phyloP scores from a whole-genome alignment of 1,140 invertebrate species.

The Venustaconcha ellipsiformis region DNA sequence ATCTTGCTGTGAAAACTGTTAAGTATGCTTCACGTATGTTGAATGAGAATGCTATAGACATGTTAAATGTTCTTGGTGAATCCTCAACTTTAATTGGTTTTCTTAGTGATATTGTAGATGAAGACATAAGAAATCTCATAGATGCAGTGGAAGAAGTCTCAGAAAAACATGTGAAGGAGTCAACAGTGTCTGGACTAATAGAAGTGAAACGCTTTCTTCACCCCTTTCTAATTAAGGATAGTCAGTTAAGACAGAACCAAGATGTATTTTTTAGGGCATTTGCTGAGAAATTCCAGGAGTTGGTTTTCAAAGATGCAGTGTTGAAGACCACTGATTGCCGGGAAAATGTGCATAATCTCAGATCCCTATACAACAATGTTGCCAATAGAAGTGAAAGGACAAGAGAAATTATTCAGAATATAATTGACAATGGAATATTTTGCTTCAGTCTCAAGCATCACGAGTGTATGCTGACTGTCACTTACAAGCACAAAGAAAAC shows the following conservation, averaged over 20 bases:
- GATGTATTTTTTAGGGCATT: too few species aligned
- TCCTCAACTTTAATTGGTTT: slow-evolving; percentile 26
- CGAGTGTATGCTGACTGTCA: too few species aligned
- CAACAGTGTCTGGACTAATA: too few species aligned
- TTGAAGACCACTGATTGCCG: slow-evolving; percentile 24
- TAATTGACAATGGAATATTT: too few species aligned
- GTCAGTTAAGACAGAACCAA: too few species aligned
- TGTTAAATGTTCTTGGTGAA: slow-evolving; percentile 21
- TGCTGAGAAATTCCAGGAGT: background rate
- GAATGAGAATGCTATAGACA: slow-evolving; percentile 5
- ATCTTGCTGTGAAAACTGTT: background rate
- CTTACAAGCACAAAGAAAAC: slow-evolving; percentile 6
- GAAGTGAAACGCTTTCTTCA: too few species aligned
- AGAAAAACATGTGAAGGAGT: too few species aligned
- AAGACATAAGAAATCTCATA: slow-evolving; percentile 26
- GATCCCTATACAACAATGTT: slow-evolving; percentile 31
- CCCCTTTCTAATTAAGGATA: too few species aligned
- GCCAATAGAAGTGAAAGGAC: slow-evolving; percentile 22
- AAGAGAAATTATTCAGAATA: too few species aligned
- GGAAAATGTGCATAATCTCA: slow-evolving; percentile 30
- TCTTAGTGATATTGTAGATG: slow-evolving; percentile 15
- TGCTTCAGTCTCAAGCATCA: too few species aligned
- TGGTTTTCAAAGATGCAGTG: slow-evolving; percentile 19
- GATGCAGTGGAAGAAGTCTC: too few species aligned
- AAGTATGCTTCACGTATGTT: slow-evolving; percentile 4